Conservation (phyloP, 2,888 invertebrate species). For the Phymatocera aterrima region DNA sequence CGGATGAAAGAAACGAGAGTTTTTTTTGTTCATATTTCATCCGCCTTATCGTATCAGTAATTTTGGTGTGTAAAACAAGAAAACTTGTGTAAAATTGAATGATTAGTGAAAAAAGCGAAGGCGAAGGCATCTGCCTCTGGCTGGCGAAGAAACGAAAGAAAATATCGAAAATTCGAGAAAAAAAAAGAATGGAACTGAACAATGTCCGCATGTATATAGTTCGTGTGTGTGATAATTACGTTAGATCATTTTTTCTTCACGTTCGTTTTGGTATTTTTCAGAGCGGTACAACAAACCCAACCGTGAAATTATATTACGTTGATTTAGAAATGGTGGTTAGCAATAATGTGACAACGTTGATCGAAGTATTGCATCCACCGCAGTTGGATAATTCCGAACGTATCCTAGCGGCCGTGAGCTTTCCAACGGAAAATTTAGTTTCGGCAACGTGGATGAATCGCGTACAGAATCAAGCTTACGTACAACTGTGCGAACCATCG, state of each 20-base stretch:
- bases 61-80: no score
- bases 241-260: background rate
- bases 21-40: no score
- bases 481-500: constrained; percentile 79
- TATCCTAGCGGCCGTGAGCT: constrained; percentile 84
- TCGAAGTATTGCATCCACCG: constrained; percentile 71
- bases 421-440: constrained; percentile 83
- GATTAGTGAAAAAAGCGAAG: no score
- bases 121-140: no score
- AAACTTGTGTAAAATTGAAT: background rate
- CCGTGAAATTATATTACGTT: constrained; percentile 79
- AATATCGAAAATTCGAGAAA: background rate
- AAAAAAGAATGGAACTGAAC: background rate
- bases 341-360: constrained; percentile 65
- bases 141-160: background rate
- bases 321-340: constrained; percentile 74
- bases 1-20: no score
- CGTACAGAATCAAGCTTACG: constrained; percentile 85
- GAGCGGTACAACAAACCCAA: constrained; percentile 83
- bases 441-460: constrained; percentile 93
- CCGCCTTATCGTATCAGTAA: no score
- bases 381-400: constrained; percentile 74
- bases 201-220: background rate
- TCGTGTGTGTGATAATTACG: no score
- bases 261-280: constrained; percentile 62